phyloP scores from a whole-genome alignment of 1,140 invertebrate genomes.

The Notospermus geniculatus region DNA sequence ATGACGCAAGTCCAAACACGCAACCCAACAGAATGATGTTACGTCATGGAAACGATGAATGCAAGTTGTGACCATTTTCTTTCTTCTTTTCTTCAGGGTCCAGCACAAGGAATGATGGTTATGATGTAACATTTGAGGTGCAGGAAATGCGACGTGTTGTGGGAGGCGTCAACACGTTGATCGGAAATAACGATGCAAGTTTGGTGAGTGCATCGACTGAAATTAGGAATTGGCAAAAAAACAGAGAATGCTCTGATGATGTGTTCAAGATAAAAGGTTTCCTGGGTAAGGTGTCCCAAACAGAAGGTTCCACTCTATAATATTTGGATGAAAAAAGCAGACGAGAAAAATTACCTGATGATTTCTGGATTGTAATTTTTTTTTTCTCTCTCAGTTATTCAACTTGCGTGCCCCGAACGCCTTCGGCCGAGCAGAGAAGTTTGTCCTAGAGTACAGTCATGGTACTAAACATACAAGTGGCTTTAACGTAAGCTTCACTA shows the following conservation, averaged over 20 bases:
- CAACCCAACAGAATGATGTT: neutral
- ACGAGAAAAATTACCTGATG: no score
- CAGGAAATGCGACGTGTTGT: slow-evolving; percentile 70
- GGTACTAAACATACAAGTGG: slow-evolving; percentile 70
- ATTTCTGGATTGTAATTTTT: neutral
- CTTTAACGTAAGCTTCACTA: slow-evolving; percentile 70
- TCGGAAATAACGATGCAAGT: slow-evolving; percentile 83
- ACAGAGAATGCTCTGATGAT: no score
- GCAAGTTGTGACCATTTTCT: no score
- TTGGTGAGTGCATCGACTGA: slow-evolving; percentile 51
- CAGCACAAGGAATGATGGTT: slow-evolving; percentile 63
- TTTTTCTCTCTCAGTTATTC: slow-evolving; percentile 57
- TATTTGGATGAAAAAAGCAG: no score
- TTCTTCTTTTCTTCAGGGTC: slow-evolving; percentile 5
- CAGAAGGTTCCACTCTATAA: no score
- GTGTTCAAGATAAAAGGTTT: no score
- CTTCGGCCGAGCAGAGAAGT: slow-evolving; percentile 74
- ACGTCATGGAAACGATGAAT: neutral
- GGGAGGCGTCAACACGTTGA: slow-evolving; percentile 77
- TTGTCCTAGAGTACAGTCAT: slow-evolving; percentile 75
- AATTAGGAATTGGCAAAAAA: no score
- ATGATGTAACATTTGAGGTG: slow-evolving; percentile 82
- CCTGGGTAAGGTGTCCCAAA: no score
- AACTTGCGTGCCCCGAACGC: slow-evolving; percentile 74
- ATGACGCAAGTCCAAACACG: no score